Base-by-base conservation (phyloP, 2,888 invertebrate genomes). In the Hydraecia micacea region DNA sequence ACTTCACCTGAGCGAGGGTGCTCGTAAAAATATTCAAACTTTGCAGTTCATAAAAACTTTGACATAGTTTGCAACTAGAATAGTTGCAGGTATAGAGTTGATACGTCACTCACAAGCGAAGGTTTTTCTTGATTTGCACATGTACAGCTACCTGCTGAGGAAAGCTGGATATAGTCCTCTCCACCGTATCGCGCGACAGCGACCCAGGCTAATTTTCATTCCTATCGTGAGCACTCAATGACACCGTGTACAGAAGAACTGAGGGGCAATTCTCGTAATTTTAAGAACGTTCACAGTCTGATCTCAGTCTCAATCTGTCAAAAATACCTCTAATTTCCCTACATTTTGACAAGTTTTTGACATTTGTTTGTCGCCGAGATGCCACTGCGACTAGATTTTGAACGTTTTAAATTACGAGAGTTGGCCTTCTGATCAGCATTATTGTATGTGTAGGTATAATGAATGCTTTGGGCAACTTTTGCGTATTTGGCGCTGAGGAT, bases 11-110 rank as follows among this genome's bases (percentile, higher is more conserved):
- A 74, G 73, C 39, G 42, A 63, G 65, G 46, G 46, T 13, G 32
- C 63, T 85, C 71, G 70, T 80, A 72, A 85, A 81, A 85, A 87
- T 80, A 74, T 69, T 49, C 36, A 70, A 71, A 85, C 63, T 80
- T 86, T 65, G 32, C 62, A 60, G 52, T 77, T 72, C 15, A 49
- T 77, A 62, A 46, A 58, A 84, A 70, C 62, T 66, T 86, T 86
- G 70, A 28, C 73, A n/a, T 67, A 73, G 58, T 86, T 73, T 58
- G 21, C 55, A 70, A 66, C 62, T 15, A 49, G 13, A 32, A 46
- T 36, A 77, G 55, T 65, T 76, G 21, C 67, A 28, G 15, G 1
- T 25, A 13, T 60, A 32, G 32, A 25, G 5, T 55, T 11, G 15
- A 25, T 25, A 21, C 1, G 8, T 21, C 36, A 32, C 25, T 42